A percentile compares a stretch with the other conserved stretches of the same genome.
These are phyloP conservation scores for Poecilia picta DNA, from an alignment of 2,797 vertebrate species.

Conservation along the genomic window DNA sequence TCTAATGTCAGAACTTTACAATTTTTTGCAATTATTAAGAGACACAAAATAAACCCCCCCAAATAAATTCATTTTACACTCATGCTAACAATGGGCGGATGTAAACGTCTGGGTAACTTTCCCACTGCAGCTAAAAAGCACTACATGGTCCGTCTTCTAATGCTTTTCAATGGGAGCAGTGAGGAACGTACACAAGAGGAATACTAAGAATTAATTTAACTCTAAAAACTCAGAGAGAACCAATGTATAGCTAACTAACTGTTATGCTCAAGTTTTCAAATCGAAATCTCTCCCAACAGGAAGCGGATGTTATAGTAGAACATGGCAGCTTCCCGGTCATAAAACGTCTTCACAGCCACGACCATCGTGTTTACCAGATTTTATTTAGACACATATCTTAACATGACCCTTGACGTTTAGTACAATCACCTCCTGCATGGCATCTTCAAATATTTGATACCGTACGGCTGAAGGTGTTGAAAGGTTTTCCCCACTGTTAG, in stretches of 20 bases:
- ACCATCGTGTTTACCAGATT: background rate
- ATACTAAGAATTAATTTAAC: background rate
- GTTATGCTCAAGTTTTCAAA: background rate
- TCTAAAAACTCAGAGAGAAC: background rate
- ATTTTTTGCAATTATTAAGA: background rate
- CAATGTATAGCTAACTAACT: background rate
- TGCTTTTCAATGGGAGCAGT: background rate
- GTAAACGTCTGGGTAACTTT: background rate
- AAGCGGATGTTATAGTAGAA: background rate
- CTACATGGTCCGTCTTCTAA: background rate
- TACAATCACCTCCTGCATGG: background rate
- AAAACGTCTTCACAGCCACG: background rate
- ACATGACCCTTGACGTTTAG: background rate
- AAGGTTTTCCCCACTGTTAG: constrained; percentile 28
- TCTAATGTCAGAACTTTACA: no score
- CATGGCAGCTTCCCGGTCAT: background rate
- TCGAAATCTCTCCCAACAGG: background rate
- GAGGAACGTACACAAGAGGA: background rate
- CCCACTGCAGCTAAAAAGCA: background rate
- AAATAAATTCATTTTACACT: background rate
- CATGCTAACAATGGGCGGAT: no score
- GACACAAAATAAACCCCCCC: background rate
- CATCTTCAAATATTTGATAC: background rate
- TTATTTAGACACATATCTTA: background rate
- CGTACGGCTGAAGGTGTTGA: no score